Conservation (phyloP, 2,797 vertebrate genomes). For the Synaphobranchus kaupii region DNA sequence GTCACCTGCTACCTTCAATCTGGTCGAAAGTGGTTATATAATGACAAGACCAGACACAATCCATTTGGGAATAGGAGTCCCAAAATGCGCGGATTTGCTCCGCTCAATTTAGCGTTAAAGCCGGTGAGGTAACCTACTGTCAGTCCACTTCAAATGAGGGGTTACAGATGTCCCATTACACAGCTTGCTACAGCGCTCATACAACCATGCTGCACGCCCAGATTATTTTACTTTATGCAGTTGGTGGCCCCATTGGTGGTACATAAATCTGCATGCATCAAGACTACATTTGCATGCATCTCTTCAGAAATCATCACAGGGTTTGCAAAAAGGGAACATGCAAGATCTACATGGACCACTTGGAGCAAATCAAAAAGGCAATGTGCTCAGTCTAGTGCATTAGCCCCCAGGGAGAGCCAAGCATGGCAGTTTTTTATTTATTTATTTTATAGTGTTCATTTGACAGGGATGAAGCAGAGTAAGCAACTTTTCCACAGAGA, state of each 20-base stretch:
- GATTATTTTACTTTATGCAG: not conserved
- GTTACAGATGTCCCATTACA: not conserved
- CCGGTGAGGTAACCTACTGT: not conserved
- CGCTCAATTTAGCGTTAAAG: not conserved
- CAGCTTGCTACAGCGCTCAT: not conserved
- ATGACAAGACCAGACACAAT: not conserved
- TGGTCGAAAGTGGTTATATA: not conserved
- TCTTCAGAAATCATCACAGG: not conserved
- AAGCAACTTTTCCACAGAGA: not conserved
- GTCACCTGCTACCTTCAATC: not conserved
- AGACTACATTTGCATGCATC: not conserved
- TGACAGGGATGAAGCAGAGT: not conserved
- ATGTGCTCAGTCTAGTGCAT: not conserved
- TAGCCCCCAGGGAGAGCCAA: not conserved
- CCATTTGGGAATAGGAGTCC: not conserved
- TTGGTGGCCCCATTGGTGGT: not conserved
- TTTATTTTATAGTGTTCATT: not conserved
- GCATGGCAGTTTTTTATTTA: not conserved
- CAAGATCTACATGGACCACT: not conserved
- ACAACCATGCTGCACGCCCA: not conserved
- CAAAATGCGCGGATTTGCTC: not conserved
- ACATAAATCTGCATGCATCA: conserved; percentile 26
- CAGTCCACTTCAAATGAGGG: not conserved
- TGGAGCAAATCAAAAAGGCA: not conserved
- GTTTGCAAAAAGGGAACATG: not conserved